A percentile compares a stretch with the other conserved stretches of the same genome.
phyloP scores from a whole-genome alignment of 2,113 vertebrate species.

The Catharus bicknelli region DNA sequence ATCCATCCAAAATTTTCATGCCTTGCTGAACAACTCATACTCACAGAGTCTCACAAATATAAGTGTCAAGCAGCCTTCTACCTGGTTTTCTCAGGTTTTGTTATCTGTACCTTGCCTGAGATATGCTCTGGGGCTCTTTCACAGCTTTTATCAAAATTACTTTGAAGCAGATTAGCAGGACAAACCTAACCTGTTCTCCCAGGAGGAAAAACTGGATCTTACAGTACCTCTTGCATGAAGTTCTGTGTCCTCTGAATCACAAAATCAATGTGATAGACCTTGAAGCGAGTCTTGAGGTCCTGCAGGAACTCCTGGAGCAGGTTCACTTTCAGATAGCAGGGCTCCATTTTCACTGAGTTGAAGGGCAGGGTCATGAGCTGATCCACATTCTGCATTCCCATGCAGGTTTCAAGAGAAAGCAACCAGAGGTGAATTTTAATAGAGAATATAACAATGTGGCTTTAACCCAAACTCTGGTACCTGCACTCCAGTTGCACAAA shows the following conservation, averaged over 20 bases:
- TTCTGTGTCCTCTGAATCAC: constrained; percentile 88
- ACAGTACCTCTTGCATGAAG: constrained; percentile 88
- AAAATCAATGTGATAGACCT: constrained; percentile 75
- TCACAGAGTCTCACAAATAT: not conserved
- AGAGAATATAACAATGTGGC: not conserved
- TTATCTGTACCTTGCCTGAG: not conserved
- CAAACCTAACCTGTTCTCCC: constrained; percentile 17
- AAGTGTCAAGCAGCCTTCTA: not conserved
- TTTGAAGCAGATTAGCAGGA: constrained; percentile 7
- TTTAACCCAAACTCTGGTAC: not conserved
- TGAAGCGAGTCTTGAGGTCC: constrained; percentile 83
- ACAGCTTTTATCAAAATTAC: not conserved
- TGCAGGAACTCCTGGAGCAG: constrained; percentile 80
- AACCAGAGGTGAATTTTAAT: not conserved
- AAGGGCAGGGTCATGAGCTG: constrained; percentile 73
- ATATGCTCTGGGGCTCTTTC: not conserved
- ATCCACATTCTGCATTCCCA: constrained; percentile 71
- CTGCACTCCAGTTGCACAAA: not conserved
- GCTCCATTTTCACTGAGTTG: constrained; percentile 78
- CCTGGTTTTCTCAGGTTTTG: not conserved
- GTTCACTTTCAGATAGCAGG: constrained; percentile 82
- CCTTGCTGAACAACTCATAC: not conserved
- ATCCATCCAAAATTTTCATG: not conserved
- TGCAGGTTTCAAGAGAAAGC: not conserved
- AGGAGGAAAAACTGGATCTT: constrained; percentile 6